Conservation (phyloP, 1,140 invertebrate species). For the Heterodera schachtii region DNA sequence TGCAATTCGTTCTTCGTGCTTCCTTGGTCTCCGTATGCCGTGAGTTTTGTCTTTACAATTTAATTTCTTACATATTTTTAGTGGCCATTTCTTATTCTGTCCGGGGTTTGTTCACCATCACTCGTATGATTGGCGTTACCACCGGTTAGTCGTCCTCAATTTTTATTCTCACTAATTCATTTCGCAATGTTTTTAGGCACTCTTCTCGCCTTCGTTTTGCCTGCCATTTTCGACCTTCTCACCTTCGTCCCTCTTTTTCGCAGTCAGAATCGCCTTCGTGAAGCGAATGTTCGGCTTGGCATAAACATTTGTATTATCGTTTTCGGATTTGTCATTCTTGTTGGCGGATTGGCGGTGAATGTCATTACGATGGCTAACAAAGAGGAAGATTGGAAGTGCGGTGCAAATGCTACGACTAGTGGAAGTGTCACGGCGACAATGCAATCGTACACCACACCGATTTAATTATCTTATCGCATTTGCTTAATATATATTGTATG, state of each 20-base stretch:
- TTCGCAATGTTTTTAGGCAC: constrained; percentile 41
- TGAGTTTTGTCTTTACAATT: neutral
- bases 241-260: constrained; percentile 42
- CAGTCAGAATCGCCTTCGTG: neutral
- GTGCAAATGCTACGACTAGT: no score
- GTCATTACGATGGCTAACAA: constrained; percentile 34
- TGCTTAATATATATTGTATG: no score
- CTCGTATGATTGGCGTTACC: constrained; percentile 56
- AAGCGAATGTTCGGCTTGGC: neutral
- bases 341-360: constrained; percentile 56
- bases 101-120: constrained; percentile 53
- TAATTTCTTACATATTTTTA: constrained; percentile 25
- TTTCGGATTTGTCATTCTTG: constrained; percentile 56
- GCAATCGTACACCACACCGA: no score
- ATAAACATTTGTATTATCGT: constrained; percentile 41
- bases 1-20: neutral
- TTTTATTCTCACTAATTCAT: neutral
- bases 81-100: constrained; percentile 51
- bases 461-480: no score
- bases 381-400: no score
- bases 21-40: constrained; percentile 19
- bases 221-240: constrained; percentile 50
- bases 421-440: no score
- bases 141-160: constrained; percentile 4
- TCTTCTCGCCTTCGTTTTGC: constrained; percentile 56